These are phyloP conservation scores for Trichogramma dendrolimi DNA, from an alignment of 2,888 invertebrate species.

Conservation along the genomic window DNA sequence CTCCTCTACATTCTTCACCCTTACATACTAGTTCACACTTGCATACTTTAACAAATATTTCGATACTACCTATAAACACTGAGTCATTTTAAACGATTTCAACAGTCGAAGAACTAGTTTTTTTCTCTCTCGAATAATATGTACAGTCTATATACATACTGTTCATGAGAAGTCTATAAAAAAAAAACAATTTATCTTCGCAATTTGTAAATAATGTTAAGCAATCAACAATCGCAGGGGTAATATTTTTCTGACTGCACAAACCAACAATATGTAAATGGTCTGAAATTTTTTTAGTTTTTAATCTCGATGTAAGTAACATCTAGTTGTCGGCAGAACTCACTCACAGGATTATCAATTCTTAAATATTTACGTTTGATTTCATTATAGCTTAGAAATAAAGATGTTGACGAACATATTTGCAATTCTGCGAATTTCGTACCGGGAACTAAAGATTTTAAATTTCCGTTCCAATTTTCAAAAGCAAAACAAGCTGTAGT, in stretches of 20 bases:
- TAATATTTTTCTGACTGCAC: neutral
- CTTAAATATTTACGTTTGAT: conserved; percentile 1
- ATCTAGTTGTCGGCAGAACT: neutral
- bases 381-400: neutral
- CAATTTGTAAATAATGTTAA: neutral
- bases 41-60: conserved; percentile 9
- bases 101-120: conserved; percentile 4
- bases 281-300: neutral
- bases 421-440: neutral
- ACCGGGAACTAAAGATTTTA: neutral
- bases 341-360: neutral
- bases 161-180: neutral
- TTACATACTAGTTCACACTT: neutral
- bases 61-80: neutral
- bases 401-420: too few relatives aligned
- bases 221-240: neutral
- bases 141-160: neutral
- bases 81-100: neutral
- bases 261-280: conserved; percentile 1
- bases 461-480: conserved; percentile 5
- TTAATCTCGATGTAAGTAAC: neutral
- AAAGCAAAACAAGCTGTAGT: neutral
- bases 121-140: neutral
- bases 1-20: neutral
- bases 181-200: neutral